Evolutionary conservation across 2,797 vertebrate species (phyloP), one percentile per base, ranked within the genome.

Genomic region (Lateolabrax maculatus): DNA sequence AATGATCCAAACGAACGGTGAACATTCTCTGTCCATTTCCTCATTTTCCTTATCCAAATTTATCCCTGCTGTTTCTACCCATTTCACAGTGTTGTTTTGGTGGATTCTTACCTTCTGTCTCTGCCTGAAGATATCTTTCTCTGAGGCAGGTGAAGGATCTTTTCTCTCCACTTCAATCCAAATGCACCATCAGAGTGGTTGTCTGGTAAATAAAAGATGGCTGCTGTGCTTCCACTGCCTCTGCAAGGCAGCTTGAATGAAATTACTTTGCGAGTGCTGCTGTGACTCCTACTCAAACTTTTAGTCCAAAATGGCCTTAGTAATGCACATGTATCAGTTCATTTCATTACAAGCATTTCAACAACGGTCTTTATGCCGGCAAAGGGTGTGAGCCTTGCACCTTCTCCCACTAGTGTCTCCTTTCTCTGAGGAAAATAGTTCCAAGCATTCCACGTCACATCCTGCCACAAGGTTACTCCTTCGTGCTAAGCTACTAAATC

Each of bases 191-290:
- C 69, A 52, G 5, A 70, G 58, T 16, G 68, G 51, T 58, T 60
- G 34, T 43, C 66, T 41, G 31, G 36, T 80, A 29, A 87, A 87
- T 80, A 75, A 73, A 84, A 73, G 12, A 75, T 82, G 70, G 16
- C 60, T 48, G 36, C 51, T 41, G 61, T 67, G 41, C 16, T 69
- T 61, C 71, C 43, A 48, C 34, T 27, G 48, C 52, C 27, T 66
- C 44, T 71, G 52, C 31, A 61, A 51, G 44, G 52, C 39, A 74
- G 29, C 52, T 39, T 55, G 43, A 49, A 61, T 73, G 29, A 58
- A 44, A 43, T 9, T 10, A 29, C 44, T 55, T 76, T 60, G 39
- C 37, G 37, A 2, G 11, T 41, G 67, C 9, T 65, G 37, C 46
- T 39, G 19, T 25, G 27, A 75, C 34, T 75, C 48, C 8, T 39